These are phyloP conservation scores for Thermophis baileyi DNA, from an alignment of 2,113 vertebrate species.

Conservation along the genomic window DNA sequence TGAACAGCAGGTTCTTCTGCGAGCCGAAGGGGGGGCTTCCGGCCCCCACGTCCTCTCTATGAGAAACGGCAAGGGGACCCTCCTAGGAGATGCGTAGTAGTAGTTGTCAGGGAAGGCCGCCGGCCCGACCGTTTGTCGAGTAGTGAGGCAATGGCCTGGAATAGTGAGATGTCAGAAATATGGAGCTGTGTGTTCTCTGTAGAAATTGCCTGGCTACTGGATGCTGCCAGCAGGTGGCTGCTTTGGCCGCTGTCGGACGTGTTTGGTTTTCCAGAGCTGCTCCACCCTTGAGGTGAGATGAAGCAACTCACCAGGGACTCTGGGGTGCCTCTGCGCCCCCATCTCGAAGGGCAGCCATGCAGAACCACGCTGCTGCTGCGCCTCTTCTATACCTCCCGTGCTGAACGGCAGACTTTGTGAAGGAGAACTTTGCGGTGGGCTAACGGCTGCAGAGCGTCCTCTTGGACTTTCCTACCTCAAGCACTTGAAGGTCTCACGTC, in stretches of 20 bases:
- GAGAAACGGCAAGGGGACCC: too few relatives aligned
- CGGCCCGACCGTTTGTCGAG: background rate
- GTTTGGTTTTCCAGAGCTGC: background rate
- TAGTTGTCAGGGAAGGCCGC: too few relatives aligned
- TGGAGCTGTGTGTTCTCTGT: background rate
- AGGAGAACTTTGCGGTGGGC: background rate
- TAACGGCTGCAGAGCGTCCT: background rate
- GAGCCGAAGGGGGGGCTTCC: background rate
- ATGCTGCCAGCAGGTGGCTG: background rate
- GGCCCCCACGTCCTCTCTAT: background rate
- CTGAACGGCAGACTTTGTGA: too few relatives aligned
- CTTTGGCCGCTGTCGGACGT: accelerated
- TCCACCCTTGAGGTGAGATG: background rate
- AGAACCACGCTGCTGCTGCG: background rate
- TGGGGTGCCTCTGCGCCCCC: too few relatives aligned
- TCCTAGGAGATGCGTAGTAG: background rate
- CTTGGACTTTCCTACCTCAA: slow-evolving; percentile 3
- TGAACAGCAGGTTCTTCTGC: background rate
- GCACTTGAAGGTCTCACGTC: background rate
- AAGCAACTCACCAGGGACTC: background rate
- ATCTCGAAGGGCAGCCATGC: background rate
- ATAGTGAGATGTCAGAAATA: background rate
- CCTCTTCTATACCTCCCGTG: background rate
- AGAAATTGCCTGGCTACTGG: background rate
- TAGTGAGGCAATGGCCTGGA: background rate